Base-by-base conservation (phyloP, 2,888 invertebrate species). In the Schizaphis graminum region DNA sequence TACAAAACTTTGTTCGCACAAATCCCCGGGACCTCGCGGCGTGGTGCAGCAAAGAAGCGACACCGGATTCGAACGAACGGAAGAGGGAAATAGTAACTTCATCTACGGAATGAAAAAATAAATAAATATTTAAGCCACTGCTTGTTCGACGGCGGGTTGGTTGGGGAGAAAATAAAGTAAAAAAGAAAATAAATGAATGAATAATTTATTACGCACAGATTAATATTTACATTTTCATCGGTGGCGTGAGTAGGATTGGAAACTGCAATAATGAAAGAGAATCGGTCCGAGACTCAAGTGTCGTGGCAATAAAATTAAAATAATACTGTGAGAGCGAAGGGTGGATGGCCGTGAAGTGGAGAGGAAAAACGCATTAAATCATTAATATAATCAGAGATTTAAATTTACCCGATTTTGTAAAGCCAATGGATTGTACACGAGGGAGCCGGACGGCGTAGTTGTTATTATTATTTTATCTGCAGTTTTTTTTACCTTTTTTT, bases 211-310 rank as follows among this genome's bases (percentile, higher is more conserved):
- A 41, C 86, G 53, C 24, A 13, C 85, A 91, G 90, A 91, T 94
- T 94, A 94, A 94, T 94, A 94, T 94, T 94, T 94, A 91, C 94
- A 94, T 91, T 94, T 85, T 57, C 57, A 85, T 92, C 92, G 77
- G 87, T n/a, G 57, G 47, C n/a, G 57, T n/a, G 53, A 92, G 88
- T 92, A 90, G 86, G 57, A 91, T 86, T 94, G 91, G 90, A 91
- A 88, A 41, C 86, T 44, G 53, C 88, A 91, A 53, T 61, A 90
- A 92, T 53, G 53, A 92, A 92, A 92, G 61, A 49, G 90, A 91
- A 94, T 94, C 86, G 53, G 90, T 53, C 53, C 85, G 49, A 28
- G 28, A 86, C 90, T 91, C 90, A 49, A 94, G 93, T 94, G 85
- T 90, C 86, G 53, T n/a, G 49, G 67, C 77, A 53, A 92, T 77